Evolutionary conservation across 2,113 vertebrate species (phyloP), one percentile per base, ranked within the genome.

Genomic region (Mohoua ochrocephala): DNA sequence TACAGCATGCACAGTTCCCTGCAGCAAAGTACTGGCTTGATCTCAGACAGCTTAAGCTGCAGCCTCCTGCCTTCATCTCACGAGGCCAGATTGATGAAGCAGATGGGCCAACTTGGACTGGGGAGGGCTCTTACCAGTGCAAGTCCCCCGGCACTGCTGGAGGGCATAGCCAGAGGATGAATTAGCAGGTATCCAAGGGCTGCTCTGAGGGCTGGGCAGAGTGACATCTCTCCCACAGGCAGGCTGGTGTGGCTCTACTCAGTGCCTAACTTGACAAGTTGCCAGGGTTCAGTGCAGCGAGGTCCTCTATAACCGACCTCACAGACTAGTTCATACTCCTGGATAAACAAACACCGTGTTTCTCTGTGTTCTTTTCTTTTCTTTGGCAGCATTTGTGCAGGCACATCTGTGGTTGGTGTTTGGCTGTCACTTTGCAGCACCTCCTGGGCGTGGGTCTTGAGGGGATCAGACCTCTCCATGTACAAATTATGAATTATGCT

Each of bases 371-470:
- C 5, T 57, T 30, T 52, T 33, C 11, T 47, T 47, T 49, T 4
- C 17, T 84, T 60, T 77, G 74, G 50, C 78, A 85, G 26, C 88
- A 76, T 56, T 75, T 47, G 41, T 83, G 67, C 39, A 13, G 22
- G 5, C 24, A 22, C 33, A 18, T 82, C 33, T 88, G 63, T 91
- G 54, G 39, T 11, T 90, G 67, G 74, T 70, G 35, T 85, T 94
- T 67, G 84, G 11, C 70, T 79, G 63, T 67, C 8, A 6, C 52
- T 77, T 63, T 85, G 75, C 37, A 47, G 84, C 15, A 44, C 18
- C 64, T 89, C 42, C 53, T 69, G 33, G 5, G 1, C 0, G 0
- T 77, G 45, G 8, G 11, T 64, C 24, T 71, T 50, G 41, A n/a
- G 31, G 15, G 33, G 11, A 41, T 77, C 42, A 35, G 67, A 30